Base-by-base conservation (phyloP, 2,797 vertebrate species). In the Brachymystax lenok region DNA sequence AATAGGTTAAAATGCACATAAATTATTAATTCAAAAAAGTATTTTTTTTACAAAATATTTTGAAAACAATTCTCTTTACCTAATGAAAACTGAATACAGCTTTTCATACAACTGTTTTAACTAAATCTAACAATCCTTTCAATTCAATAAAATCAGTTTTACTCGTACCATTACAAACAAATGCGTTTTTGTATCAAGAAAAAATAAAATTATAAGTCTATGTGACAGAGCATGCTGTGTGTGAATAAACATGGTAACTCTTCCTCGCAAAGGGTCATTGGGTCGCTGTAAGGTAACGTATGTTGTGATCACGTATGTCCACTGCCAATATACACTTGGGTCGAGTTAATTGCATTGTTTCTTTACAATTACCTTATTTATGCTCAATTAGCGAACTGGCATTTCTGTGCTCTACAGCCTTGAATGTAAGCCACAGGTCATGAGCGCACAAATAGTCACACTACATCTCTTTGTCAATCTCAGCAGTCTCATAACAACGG, bases 281-380 rank as follows among this genome's bases (percentile, higher is more conserved):
- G 40, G 40, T 46, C 40, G 10, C 40, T 46, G 40, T 46, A 46
- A 46, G 40, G 40, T 13, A 12, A 46, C 10, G 10, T 46, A 63
- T 63, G 3, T 63, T 27, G 59, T 63, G 3, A 21, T 61, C 59
- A 61, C 59, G 3, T 61, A 61, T 61, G 56, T 67, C 12, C 64
- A 30, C 12, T 69, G 68, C 19, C n/a, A 40, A 69, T 69, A 35
- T 69, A 35, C 33, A 69, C 27, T 17, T n/a, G 30, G 68, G 35
- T 69, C 19, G 59, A 46, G 35, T 12, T 46, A 46, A 46, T 40
- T 21, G 35, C 8, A 17, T 16, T 24, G 59, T 70, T 46, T 59
- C 33, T 70, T 56, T 74, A 74, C 59, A 19, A n/a, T 64, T 52
- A n/a, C 19, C n/a, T 59, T 51, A 50, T 70, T 35, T 51, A 61